phyloP scores from a whole-genome alignment of 1,140 invertebrate species.

The Lepidurus arcticus region DNA sequence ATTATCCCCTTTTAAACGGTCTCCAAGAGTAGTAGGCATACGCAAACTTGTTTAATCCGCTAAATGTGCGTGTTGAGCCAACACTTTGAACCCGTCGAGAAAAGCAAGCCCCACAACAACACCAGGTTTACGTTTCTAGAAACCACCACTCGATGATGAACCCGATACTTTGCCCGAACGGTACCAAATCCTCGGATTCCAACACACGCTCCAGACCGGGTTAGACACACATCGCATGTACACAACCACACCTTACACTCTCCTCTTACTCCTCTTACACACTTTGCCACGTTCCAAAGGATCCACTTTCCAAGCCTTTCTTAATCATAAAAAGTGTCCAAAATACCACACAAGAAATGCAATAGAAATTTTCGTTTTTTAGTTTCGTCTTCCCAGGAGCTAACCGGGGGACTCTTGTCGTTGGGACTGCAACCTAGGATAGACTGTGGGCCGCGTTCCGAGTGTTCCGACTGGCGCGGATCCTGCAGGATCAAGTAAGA shows the following conservation, averaged over 20 bases:
- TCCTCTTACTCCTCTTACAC: not conserved
- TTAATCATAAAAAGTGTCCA: not conserved
- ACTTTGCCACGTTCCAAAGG: slow-evolving; percentile 12
- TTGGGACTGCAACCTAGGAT: slow-evolving; percentile 5
- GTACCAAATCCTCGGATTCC: not conserved
- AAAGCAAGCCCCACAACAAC: not conserved
- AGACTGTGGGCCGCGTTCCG: slow-evolving; percentile 16
- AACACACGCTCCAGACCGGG: slow-evolving; percentile 1
- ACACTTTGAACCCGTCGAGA: not conserved
- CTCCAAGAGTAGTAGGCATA: not conserved
- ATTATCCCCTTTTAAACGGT: not conserved
- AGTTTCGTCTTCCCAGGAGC: not conserved
- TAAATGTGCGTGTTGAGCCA: not conserved
- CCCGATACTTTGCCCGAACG: not conserved
- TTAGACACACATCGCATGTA: not conserved
- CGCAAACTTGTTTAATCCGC: not conserved
- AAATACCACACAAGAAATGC: not conserved
- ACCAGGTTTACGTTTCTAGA: not conserved
- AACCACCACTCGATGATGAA: not conserved
- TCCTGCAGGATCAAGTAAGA: slow-evolving; percentile 19
- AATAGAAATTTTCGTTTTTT: not conserved
- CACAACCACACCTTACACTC: not conserved
- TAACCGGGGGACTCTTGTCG: not conserved
- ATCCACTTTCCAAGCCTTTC: not conserved
- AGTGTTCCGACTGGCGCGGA: slow-evolving; percentile 13